Evolutionary conservation across 2,797 vertebrate species (phyloP).

Genomic region (Xiphorhynchus erythropygius): DNA sequence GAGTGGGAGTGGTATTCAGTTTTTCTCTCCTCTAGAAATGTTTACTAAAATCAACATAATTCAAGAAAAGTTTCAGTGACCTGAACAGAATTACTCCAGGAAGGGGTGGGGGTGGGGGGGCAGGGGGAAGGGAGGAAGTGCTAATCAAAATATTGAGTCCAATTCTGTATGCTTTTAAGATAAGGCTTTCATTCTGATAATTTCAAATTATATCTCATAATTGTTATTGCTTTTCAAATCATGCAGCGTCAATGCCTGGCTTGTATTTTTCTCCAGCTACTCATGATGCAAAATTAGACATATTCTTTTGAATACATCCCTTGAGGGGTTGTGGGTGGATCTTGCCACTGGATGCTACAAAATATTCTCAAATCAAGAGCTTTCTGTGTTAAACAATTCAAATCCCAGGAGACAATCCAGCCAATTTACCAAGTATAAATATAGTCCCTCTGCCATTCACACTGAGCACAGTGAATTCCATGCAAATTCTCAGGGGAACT

Average conservation of each 20-base stretch:
- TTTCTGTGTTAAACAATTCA: slow-evolving; percentile 67
- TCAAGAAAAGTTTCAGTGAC: background rate
- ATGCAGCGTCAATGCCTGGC: background rate
- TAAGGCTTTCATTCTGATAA: background rate
- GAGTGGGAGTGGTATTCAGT: background rate
- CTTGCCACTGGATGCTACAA: slow-evolving; percentile 52
- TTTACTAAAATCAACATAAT: background rate
- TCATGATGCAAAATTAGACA: slow-evolving; percentile 46
- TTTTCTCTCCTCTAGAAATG: background rate
- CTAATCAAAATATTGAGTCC: background rate
- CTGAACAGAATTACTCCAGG: background rate
- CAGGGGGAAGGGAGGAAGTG: background rate
- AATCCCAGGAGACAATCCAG: slow-evolving; percentile 47
- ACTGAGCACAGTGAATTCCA: background rate
- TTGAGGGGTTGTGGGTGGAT: slow-evolving; percentile 42
- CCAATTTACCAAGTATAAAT: slow-evolving; percentile 67
- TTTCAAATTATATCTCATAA: background rate
- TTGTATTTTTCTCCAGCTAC: slow-evolving; percentile 27
- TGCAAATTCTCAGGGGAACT: background rate
- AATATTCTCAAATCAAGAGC: slow-evolving; percentile 67
- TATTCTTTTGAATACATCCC: slow-evolving; percentile 50
- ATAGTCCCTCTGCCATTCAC: slow-evolving; percentile 56
- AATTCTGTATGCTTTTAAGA: background rate
- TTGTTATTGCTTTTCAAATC: slow-evolving; percentile 23
- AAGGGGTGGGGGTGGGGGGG: background rate